Evolutionary conservation across 2,888 invertebrate genomes (phyloP).

Genomic region (Microplitis deprimator): DNA sequence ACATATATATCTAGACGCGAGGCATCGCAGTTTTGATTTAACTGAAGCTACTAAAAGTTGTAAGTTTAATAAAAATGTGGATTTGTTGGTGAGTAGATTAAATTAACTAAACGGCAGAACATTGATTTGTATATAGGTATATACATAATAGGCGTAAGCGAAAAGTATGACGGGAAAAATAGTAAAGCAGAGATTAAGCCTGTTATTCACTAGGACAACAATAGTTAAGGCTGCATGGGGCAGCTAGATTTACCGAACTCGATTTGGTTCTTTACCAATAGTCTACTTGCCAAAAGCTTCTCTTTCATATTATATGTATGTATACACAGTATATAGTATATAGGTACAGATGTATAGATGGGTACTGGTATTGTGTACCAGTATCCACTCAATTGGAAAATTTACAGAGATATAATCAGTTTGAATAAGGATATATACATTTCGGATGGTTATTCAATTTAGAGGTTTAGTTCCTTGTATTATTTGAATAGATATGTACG

Average conservation of each 20-base stretch:
- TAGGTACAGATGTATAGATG: neutral
- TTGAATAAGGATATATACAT: conserved; percentile 8
- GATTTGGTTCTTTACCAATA: conserved; percentile 13
- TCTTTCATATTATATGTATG: neutral
- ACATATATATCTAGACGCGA: too few relatives aligned
- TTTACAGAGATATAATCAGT: conserved; percentile 15
- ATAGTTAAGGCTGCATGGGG: conserved; percentile 46
- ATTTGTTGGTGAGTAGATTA: too few relatives aligned
- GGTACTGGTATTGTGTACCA: neutral
- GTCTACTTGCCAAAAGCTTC: neutral
- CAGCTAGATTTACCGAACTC: conserved; percentile 6
- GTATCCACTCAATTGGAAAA: conserved; percentile 28
- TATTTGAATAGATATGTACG: neutral
- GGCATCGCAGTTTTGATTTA: too few relatives aligned
- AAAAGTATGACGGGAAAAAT: conserved; percentile 38
- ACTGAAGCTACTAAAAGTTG: too few relatives aligned
- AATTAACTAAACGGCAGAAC: too few relatives aligned
- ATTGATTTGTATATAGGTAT: too few relatives aligned
- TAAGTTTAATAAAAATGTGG: too few relatives aligned
- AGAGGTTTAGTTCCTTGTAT: neutral
- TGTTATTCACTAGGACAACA: conserved; percentile 60
- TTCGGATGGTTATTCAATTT: neutral
- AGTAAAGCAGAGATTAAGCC: conserved; percentile 47
- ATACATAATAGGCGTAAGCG: conserved; percentile 13
- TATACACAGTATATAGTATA: too few relatives aligned